Percentiles rank a stretch among this genome's conserved stretches.
Conservation (phyloP, 2,888 invertebrate species). For the Ecliptopera silaceata region DNA sequence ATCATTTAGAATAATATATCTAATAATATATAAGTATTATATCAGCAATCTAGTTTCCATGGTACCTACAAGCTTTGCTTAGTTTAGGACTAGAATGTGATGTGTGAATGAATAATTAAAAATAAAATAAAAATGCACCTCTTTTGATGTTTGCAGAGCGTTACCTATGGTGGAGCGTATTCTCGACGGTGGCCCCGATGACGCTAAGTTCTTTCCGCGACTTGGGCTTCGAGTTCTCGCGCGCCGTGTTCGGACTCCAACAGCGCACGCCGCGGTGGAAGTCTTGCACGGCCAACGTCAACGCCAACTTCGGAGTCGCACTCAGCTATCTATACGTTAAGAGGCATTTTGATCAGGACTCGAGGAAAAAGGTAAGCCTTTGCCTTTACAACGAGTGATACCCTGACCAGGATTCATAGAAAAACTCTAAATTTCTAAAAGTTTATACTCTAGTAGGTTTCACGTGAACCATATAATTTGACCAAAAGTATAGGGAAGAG, state of each 20-base stretch:
- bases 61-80: too few species aligned
- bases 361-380: slow-evolving; percentile 80
- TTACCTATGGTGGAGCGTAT: slow-evolving; percentile 88
- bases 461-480: too few species aligned
- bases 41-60: too few species aligned
- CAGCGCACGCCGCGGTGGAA: slow-evolving; percentile 86
- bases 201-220: slow-evolving; percentile 82
- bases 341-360: slow-evolving; percentile 82
- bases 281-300: slow-evolving; percentile 84
- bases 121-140: too few species aligned
- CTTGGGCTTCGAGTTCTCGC: slow-evolving; percentile 85
- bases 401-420: too few species aligned
- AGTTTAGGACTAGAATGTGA: too few species aligned
- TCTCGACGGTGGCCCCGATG: slow-evolving; percentile 85
- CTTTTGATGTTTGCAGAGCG: slow-evolving; percentile 83
- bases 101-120: too few species aligned
- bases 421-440: too few species aligned
- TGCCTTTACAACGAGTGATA: background rate
- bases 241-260: slow-evolving; percentile 85
- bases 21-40: too few species aligned
- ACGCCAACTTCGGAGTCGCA: slow-evolving; percentile 86
- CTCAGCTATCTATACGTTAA: slow-evolving; percentile 86
- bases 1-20: too few species aligned
- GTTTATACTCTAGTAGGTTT: too few species aligned
- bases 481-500: too few species aligned